Evolutionary conservation across 2,888 invertebrate genomes (phyloP).

Genomic region (Neocrepidodera transversa): DNA sequence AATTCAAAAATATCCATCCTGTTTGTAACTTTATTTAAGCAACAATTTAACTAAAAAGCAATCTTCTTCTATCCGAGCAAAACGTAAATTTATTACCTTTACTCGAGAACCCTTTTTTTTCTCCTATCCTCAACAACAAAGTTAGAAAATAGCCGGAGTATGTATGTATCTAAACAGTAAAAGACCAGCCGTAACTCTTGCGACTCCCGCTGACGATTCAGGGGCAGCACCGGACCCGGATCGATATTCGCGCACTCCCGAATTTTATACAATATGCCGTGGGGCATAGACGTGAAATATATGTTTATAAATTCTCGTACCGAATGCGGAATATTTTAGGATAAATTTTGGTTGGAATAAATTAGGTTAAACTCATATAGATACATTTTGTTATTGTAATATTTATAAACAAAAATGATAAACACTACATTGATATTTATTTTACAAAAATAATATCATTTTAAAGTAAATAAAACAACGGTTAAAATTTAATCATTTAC

Average conservation of each 20-base stretch:
- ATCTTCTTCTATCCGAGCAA: conserved; percentile 4
- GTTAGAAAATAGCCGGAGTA: conserved; percentile 6
- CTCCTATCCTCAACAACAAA: conserved; percentile 15
- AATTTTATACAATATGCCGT: conserved; percentile 6
- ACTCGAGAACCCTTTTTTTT: conserved; percentile 1
- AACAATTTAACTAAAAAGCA: conserved; percentile 8
- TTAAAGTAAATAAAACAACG: too few species aligned
- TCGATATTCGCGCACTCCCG: conserved; percentile 24
- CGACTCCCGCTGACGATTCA: conserved; percentile 25
- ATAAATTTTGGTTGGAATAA: too few species aligned
- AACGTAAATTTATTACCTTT: conserved; percentile 9
- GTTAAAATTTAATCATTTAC: too few species aligned
- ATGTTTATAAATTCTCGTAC: background rate
- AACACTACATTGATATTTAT: too few species aligned
- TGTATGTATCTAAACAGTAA: background rate
- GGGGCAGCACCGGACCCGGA: conserved; percentile 27
- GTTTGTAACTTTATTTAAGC: too few species aligned
- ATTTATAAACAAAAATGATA: too few species aligned
- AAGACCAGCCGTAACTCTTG: conserved; percentile 6
- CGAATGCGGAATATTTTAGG: too few species aligned
- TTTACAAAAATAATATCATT: too few species aligned
- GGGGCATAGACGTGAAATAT: background rate
- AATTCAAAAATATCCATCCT: too few species aligned
- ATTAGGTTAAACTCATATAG: too few species aligned
- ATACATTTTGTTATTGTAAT: too few species aligned